phyloP scores from a whole-genome alignment of 2,113 vertebrate species.

The Sebastes fasciatus region DNA sequence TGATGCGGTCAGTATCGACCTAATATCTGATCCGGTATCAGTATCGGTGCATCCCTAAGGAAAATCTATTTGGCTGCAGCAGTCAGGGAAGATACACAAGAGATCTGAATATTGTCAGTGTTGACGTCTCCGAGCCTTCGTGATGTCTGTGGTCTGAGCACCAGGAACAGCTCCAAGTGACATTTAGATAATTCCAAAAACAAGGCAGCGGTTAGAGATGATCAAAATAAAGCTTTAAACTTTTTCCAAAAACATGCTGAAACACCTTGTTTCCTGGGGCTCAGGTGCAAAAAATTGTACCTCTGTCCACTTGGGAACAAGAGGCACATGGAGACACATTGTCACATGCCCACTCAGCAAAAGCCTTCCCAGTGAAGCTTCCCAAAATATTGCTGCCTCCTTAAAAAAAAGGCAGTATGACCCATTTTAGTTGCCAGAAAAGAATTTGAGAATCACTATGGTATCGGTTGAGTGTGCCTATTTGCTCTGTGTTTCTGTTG shows the following conservation, averaged over 20 bases:
- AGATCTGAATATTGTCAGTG: neutral
- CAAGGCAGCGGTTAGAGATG: neutral
- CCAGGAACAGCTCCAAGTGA: neutral
- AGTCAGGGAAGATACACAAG: neutral
- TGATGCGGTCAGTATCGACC: too few species aligned
- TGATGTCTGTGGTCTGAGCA: neutral
- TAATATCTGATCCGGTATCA: too few species aligned
- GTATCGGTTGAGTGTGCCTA: too few species aligned
- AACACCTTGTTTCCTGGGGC: conserved; percentile 17
- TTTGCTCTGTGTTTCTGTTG: neutral
- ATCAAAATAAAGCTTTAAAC: conserved; percentile 16
- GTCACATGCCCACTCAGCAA: conserved; percentile 49
- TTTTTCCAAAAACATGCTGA: conserved; percentile 3
- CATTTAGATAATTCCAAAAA: conserved; percentile 2
- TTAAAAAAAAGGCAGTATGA: conserved; percentile 16
- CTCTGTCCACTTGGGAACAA: conserved; percentile 22
- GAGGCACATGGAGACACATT: conserved; percentile 26
- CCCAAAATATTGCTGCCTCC: conserved; percentile 12
- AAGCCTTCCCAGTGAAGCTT: conserved; percentile 23
- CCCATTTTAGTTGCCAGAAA: conserved; percentile 40
- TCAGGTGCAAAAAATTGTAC: conserved; percentile 28
- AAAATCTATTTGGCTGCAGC: neutral
- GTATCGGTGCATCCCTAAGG: too few species aligned
- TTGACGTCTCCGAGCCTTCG: neutral
- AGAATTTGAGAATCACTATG: neutral